A percentile compares a stretch with the other conserved stretches of the same genome.
Conservation (phyloP, 2,888 invertebrate species). For the Masnerella sp. region DNA sequence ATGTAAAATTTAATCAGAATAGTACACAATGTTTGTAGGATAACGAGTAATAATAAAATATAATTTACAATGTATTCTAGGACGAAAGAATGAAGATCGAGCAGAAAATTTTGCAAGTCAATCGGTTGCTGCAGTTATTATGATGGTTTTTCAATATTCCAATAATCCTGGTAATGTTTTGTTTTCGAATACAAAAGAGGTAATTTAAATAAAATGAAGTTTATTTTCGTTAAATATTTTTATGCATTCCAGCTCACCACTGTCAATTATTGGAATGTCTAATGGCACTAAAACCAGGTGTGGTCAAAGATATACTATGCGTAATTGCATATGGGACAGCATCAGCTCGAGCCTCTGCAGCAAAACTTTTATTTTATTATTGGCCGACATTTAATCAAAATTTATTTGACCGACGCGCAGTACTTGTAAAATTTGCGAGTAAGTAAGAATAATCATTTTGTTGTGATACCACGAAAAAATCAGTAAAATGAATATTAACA, state of each 20-base stretch:
- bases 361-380: constrained; percentile 97
- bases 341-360: constrained; percentile 95
- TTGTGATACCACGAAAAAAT: no score
- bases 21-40: no score
- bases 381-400: constrained; percentile 99
- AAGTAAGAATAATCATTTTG: no score
- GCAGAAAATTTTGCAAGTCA: constrained; percentile 89
- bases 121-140: constrained; percentile 94
- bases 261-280: constrained; percentile 97
- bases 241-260: constrained; percentile 87
- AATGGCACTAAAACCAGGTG: constrained; percentile 94
- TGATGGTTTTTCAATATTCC: constrained; percentile 98
- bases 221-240: neutral
- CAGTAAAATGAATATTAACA: no score
- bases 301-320: constrained; percentile 94
- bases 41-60: constrained; percentile 1
- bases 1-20: no score
- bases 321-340: constrained; percentile 98
- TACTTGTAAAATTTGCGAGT: constrained; percentile 93
- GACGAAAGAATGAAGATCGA: constrained; percentile 85
- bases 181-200: neutral
- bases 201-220: neutral
- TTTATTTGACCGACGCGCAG: constrained; percentile 91
- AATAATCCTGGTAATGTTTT: constrained; percentile 86
- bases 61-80: constrained; percentile 74